Percentiles rank a stretch among this genome's conserved stretches.
Evolutionary conservation across 2,797 vertebrate genomes (phyloP).

Genomic region (Dallia pectoralis): DNA sequence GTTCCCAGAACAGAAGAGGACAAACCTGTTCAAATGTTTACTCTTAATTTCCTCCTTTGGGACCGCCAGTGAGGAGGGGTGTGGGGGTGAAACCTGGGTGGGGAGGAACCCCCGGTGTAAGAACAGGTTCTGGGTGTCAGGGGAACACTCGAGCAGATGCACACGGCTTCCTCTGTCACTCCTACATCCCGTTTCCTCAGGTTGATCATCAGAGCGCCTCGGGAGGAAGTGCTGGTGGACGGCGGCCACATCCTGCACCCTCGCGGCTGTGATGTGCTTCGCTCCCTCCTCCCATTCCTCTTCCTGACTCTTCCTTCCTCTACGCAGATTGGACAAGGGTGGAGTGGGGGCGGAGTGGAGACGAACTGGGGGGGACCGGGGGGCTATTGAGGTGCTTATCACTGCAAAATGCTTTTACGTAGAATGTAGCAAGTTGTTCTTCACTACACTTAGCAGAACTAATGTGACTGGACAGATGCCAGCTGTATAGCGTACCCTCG

Average conservation of each 20-base stretch:
- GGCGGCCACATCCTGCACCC: slow-evolving; percentile 36
- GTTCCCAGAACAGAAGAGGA: neutral
- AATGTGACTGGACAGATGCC: no score
- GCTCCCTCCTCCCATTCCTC: neutral
- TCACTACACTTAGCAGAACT: no score
- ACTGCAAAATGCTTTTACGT: no score
- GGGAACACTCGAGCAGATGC: slow-evolving; percentile 39
- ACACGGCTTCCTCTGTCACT: slow-evolving; percentile 35
- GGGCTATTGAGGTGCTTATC: no score
- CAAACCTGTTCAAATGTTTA: slow-evolving; percentile 14
- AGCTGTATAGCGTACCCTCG: no score
- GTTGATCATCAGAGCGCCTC: slow-evolving; percentile 34
- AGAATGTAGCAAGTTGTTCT: no score
- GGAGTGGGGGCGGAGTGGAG: no score
- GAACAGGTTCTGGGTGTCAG: slow-evolving; percentile 2
- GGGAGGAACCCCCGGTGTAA: neutral
- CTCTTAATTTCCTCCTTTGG: slow-evolving; percentile 28
- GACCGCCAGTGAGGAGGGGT: neutral
- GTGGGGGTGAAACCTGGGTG: neutral
- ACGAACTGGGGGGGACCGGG: no score
- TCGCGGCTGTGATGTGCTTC: slow-evolving; percentile 12
- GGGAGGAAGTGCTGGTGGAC: slow-evolving; percentile 37
- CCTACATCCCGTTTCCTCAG: slow-evolving; percentile 43
- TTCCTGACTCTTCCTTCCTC: neutral
- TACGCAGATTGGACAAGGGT: neutral